Conservation (phyloP, 2,797 vertebrate species). For the Sylvilagus floridanus region DNA sequence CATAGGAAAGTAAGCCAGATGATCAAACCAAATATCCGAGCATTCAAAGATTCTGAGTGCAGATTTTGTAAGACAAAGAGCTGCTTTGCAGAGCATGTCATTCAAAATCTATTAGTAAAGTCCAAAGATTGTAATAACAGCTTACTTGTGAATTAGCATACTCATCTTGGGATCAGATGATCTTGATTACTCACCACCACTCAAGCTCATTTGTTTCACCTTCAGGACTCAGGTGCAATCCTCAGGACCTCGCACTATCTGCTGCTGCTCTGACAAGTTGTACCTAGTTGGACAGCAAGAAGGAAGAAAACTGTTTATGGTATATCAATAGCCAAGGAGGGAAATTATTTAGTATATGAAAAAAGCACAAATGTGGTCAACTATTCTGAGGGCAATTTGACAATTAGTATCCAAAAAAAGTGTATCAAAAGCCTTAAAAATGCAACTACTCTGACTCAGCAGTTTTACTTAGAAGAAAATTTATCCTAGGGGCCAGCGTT, state of each 20-base stretch:
- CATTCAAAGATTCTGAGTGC: constrained; percentile 7
- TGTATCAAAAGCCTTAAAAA: constrained; percentile 43
- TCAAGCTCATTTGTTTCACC: neutral
- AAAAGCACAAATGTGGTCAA: neutral
- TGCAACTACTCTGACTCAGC: constrained; percentile 57
- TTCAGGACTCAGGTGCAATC: neutral
- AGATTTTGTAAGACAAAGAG: constrained; percentile 44
- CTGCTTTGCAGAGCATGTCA: constrained; percentile 36
- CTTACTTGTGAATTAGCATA: constrained; percentile 25
- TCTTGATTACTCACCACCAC: constrained; percentile 18
- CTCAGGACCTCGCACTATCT: neutral
- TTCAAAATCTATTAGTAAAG: constrained; percentile 58
- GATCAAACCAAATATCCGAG: constrained; percentile 41
- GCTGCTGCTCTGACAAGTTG: neutral
- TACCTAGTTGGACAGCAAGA: constrained; percentile 11
- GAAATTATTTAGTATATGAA: neutral
- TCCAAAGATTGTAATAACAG: neutral
- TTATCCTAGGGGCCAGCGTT: neutral
- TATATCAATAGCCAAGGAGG: constrained; percentile 26
- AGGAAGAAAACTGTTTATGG: constrained; percentile 21
- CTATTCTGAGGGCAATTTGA: constrained; percentile 29
- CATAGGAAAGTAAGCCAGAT: constrained; percentile 42
- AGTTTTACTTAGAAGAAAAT: constrained; percentile 59
- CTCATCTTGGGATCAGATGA: neutral
- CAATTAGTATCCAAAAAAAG: neutral